These are phyloP conservation scores for Phocoena sinus DNA, from an alignment of 2,113 vertebrate genomes.

Conservation along the genomic window DNA sequence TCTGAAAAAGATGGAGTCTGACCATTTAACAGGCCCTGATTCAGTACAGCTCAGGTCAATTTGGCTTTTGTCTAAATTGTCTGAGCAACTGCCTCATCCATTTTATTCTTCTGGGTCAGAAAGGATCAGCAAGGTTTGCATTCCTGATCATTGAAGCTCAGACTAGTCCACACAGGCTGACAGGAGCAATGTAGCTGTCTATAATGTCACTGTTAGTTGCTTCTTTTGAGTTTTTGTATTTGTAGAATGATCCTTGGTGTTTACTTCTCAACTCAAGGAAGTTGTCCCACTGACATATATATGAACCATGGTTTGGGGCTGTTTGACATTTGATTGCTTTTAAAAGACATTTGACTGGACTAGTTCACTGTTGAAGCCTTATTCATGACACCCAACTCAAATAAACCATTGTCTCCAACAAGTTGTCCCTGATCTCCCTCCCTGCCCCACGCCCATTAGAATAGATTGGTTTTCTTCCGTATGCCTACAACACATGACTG, in stretches of 20 bases:
- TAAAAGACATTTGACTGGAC: not conserved
- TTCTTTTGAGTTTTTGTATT: not conserved
- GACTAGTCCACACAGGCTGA: not conserved
- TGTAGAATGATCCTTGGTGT: not conserved
- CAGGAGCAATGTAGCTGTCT: not conserved
- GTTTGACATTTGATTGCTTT: not conserved
- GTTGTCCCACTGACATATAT: not conserved
- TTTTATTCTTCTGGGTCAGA: not conserved
- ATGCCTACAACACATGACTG: no score
- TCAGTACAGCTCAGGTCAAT: not conserved
- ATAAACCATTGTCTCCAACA: not conserved
- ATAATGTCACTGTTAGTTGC: not conserved
- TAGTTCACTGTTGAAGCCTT: not conserved
- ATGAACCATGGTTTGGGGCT: not conserved
- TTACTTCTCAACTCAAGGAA: not conserved
- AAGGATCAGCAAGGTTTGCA: not conserved
- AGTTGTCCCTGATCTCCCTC: not conserved
- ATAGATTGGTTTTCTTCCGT: not conserved
- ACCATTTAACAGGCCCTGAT: not conserved
- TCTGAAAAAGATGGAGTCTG: not conserved
- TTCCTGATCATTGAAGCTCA: not conserved
- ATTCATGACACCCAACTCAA: not conserved
- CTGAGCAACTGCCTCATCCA: not conserved
- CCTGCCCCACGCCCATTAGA: rapidly evolving
- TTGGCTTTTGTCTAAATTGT: not conserved